Evolutionary conservation across 2,797 vertebrate genomes (phyloP).

Genomic region (Acanthurus lineatus): DNA sequence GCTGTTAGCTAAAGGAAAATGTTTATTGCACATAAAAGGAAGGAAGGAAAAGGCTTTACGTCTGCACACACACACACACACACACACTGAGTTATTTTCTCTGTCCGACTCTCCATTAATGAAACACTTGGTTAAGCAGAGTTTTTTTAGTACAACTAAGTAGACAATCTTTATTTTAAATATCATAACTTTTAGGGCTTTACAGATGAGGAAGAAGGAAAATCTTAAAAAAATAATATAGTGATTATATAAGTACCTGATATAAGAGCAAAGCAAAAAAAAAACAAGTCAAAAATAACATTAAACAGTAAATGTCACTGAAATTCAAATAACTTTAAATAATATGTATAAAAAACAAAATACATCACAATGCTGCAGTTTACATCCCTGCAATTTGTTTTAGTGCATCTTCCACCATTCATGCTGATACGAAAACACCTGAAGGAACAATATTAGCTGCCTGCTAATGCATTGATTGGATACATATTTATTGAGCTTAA

Average conservation of each 20-base stretch:
- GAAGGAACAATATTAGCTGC: background rate
- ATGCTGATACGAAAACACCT: background rate
- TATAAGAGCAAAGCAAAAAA: too few species aligned
- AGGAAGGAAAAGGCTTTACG: background rate
- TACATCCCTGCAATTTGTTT: background rate
- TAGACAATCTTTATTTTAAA: background rate
- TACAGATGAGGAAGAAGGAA: background rate
- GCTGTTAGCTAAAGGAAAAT: slow-evolving; percentile 3
- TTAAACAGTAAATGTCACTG: background rate
- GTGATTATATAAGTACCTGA: too few species aligned
- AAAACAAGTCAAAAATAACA: too few species aligned
- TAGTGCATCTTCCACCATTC: background rate
- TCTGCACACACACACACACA: background rate
- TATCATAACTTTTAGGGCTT: background rate
- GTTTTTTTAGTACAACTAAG: background rate
- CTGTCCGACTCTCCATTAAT: background rate
- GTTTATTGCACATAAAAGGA: slow-evolving; percentile 5
- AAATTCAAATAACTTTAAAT: background rate
- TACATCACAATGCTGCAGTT: background rate
- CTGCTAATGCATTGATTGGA: background rate
- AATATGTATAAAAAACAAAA: background rate
- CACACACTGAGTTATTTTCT: background rate
- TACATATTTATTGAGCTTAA: too few species aligned
- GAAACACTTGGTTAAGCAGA: too few species aligned
- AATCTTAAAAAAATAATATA: too few species aligned